Evolutionary conservation across 2,113 vertebrate genomes (phyloP), one percentile per base, ranked within the genome.

Genomic region (Anguilla japonica): DNA sequence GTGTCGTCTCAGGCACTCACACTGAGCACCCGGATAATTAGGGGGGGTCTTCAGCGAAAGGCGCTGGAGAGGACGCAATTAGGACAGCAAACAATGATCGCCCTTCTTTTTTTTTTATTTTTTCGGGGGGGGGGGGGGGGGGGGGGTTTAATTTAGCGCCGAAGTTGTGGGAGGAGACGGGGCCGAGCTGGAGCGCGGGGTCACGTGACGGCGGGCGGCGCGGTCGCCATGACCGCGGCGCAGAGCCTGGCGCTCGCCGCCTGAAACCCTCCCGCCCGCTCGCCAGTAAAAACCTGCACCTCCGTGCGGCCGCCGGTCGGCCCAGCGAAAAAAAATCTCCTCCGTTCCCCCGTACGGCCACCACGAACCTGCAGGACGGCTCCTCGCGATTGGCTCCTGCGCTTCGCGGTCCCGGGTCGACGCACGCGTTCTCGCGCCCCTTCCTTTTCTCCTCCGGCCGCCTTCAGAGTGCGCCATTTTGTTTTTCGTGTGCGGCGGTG

Each of bases 1-100:
- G 88, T 85, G 83, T 86, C 80, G 75, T 88, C 80, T 88, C 84
- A 87, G 67, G 41, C 56, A 43, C 81, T 50, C 39, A 18, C 71
- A 50, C 34, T 34, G 41, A 89, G 67, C 1, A 43, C 13, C 29
- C n/a, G 63, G 41, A 85, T 91, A 91, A 92, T 89, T 92, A 71
- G 79, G 84, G 82, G 34, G 85, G 87, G n/a, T 63, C 71, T n/a
- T 84, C 84, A 56, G 67, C 43, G 78, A 75, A 81, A 89, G 89
- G 67, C 53, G 60, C 81, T 83, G 46, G 87, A 80, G 82, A 41
- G 5, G 40, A 82, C 13, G 86, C 78, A 88, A 88, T 87, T 90
- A 83, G 87, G 90, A 84, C 67, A 67, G 34, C 43, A 82, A 79
- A 71, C 16, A 50, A 78, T 18, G n/a, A 84, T 57, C 75, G 57